These are phyloP conservation scores for Nematolebias whitei DNA, from an alignment of 2,113 vertebrate species.

Conservation along the genomic window DNA sequence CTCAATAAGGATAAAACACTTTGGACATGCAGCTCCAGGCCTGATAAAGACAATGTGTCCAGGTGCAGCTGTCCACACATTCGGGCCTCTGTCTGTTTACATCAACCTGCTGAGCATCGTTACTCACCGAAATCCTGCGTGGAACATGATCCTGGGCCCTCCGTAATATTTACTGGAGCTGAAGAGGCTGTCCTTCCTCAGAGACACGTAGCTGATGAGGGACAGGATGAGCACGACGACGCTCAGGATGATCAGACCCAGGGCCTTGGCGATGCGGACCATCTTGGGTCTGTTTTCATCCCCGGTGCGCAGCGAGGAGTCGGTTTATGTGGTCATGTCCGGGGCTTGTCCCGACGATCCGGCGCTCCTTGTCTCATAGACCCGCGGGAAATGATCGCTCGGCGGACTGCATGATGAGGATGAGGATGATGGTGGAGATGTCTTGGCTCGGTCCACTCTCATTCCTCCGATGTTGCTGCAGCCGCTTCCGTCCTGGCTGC, in stretches of 20 bases:
- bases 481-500: background rate
- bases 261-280: slow-evolving; percentile 93
- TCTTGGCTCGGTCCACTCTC: slow-evolving; percentile 36
- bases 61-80: background rate
- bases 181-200: slow-evolving; percentile 94
- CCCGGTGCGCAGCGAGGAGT: slow-evolving; percentile 48
- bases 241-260: slow-evolving; percentile 93
- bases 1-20: slow-evolving; percentile 26
- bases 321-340: slow-evolving; percentile 43
- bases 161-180: slow-evolving; percentile 87
- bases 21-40: slow-evolving; percentile 52
- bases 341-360: background rate
- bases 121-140: slow-evolving; percentile 93
- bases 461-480: slow-evolving; percentile 49
- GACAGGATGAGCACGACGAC: slow-evolving; percentile 93
- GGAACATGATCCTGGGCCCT: slow-evolving; percentile 94
- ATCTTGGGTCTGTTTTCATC: slow-evolving; percentile 83
- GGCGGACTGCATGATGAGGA: slow-evolving; percentile 43
- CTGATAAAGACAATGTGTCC: background rate
- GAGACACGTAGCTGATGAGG: slow-evolving; percentile 96
- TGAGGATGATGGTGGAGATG: slow-evolving; percentile 4
- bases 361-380: slow-evolving; percentile 33
- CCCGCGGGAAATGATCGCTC: slow-evolving; percentile 38
- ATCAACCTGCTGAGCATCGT: background rate
- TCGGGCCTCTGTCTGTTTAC: slow-evolving; percentile 39